Evolutionary conservation across 1,140 invertebrate genomes (phyloP), one percentile per base, ranked within the genome.

Genomic region (Colletes gigas): DNA sequence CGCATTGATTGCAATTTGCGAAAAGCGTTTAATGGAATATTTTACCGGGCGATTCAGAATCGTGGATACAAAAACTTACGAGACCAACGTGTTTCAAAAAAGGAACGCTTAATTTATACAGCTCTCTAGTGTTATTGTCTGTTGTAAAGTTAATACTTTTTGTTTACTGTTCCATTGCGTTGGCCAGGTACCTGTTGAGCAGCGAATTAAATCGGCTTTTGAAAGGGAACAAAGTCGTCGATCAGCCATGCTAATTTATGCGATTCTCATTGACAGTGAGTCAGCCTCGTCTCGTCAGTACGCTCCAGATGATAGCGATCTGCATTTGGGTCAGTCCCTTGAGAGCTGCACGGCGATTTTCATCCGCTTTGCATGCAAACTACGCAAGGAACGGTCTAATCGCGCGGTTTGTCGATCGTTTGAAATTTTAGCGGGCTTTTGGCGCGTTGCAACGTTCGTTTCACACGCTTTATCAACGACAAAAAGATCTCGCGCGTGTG

Each of bases 241-340:
- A 54, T 77, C 21, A 50, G 3, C 17, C 6, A 60, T 30, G 74
- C 8, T 50, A 52, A 76, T 70, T 78, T 65, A 77, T 77, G 60
- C 66, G 39, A 63, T 72, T 68, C 65, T 68, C 54, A 62, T 62
- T 81, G 55, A 54, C 65, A 55, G 17, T 70, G 79, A 81, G 41
- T 81, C 74, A 77, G 71, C n/a, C 19, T 60, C n/a, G 21, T 55
- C 67, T 69, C 44, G 19, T 71, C 66, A 21, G 30, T 21, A 65
- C 47, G 60, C 52, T 52, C 67, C 14, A 52, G 10, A 77, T 57
- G 66, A 52, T 21, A 30, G 30, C 14, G 54, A 77, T 81, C 74
- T 47, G 50, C 59, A 65, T 71, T 55, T 70, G 59, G 79, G 73
- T 81, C 79, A 70, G 21, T 9, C 19, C 15, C 21, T 74, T 44